Conservation (phyloP, 2,113 vertebrate species). For the Ophthalmolycus amberensis region DNA sequence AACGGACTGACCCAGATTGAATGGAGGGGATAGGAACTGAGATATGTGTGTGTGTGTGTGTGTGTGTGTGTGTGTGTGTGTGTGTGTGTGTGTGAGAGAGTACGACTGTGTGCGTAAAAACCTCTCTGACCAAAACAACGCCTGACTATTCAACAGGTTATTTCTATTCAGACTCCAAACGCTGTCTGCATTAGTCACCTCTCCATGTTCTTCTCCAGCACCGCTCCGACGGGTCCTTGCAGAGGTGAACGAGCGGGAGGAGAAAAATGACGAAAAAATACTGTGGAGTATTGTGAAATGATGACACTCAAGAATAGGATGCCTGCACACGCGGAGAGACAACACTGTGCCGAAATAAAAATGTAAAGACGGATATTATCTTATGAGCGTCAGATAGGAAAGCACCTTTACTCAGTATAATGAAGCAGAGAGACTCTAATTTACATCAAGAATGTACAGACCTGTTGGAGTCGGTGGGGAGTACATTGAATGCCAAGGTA, state of each 20-base stretch:
- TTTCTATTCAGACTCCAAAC: conserved; percentile 39
- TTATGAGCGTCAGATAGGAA: background rate
- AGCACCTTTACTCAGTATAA: background rate
- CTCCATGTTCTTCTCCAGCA: conserved; percentile 14
- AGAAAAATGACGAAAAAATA: background rate
- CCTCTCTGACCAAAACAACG: conserved; percentile 17
- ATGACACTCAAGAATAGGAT: conserved; percentile 12
- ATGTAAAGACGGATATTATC: background rate
- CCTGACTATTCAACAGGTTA: conserved; percentile 38
- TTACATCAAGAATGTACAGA: background rate
- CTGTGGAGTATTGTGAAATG: background rate
- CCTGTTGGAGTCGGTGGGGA: background rate
- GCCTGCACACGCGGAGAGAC: background rate
- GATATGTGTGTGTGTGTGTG: conserved; percentile 6
- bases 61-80: conserved; percentile 4
- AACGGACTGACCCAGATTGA: conserved; percentile 35
- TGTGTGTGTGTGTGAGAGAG: background rate
- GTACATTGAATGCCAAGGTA: background rate
- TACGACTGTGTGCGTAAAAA: background rate
- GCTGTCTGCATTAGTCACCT: conserved; percentile 45
- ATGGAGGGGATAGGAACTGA: conserved; percentile 26
- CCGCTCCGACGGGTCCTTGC: conserved; percentile 20
- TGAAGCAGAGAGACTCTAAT: background rate
- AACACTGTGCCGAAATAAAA: background rate
- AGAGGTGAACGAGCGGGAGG: conserved; percentile 20